Conservation (phyloP, 2,888 invertebrate species). For the Didymodactylos carnosus region DNA sequence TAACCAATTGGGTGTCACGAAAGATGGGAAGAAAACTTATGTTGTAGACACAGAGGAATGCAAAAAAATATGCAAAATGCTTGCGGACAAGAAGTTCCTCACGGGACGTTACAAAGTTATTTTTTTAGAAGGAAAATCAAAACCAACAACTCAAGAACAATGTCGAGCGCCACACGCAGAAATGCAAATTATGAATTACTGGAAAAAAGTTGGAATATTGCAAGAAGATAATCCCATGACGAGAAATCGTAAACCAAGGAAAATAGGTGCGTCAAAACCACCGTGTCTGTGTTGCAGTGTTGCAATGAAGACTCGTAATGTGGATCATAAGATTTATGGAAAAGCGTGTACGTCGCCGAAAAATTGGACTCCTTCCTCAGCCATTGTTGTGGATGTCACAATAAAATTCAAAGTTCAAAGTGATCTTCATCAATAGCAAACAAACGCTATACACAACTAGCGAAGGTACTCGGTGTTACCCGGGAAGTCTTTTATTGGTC, state of each 20-base stretch:
- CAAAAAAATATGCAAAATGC: not conserved
- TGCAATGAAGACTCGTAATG: not conserved
- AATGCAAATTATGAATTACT: not conserved
- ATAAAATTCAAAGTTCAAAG: not conserved
- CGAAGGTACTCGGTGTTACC: too few species aligned
- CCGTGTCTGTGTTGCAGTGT: not conserved
- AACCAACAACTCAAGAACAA: not conserved
- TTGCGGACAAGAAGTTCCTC: not conserved
- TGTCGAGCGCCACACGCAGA: not conserved
- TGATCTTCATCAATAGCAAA: not conserved
- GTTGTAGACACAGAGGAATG: not conserved
- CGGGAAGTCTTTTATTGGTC: too few species aligned
- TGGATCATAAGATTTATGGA: not conserved
- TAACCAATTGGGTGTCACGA: not conserved
- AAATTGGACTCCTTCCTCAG: not conserved
- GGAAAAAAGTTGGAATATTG: not conserved
- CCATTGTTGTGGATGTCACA: not conserved
- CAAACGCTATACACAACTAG: too few species aligned
- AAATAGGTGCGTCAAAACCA: not conserved
- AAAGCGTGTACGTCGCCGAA: not conserved
- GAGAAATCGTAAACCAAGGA: not conserved
- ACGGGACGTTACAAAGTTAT: not conserved
- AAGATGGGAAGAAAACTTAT: not conserved
- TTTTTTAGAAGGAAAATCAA: not conserved
- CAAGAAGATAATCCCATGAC: not conserved